These are phyloP conservation scores for Notothenia coriiceps DNA, from an alignment of 2,113 vertebrate species.

Conservation along the genomic window DNA sequence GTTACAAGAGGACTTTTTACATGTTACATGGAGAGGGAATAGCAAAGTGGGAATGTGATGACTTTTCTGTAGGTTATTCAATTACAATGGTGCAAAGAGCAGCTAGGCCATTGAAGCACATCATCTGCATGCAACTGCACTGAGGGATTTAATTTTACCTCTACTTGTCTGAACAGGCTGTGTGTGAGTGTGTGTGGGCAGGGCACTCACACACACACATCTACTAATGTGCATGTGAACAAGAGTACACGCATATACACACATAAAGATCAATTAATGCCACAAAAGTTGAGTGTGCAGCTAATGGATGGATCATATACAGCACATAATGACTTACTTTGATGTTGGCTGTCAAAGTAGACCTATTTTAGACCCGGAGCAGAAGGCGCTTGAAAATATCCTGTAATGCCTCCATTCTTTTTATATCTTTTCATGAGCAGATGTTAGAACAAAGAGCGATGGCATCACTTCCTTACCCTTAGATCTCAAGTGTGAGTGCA, in stretches of 20 bases:
- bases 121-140: slow-evolving; percentile 79
- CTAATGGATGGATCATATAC: slow-evolving; percentile 79
- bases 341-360: slow-evolving; percentile 68
- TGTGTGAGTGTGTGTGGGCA: slow-evolving; percentile 50
- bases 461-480: slow-evolving; percentile 68
- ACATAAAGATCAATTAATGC: slow-evolving; percentile 69
- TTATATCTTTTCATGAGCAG: slow-evolving; percentile 78
- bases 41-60: slow-evolving; percentile 80
- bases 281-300: slow-evolving; percentile 63
- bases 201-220: slow-evolving; percentile 21
- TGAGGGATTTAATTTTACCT: slow-evolving; percentile 80
- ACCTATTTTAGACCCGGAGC: slow-evolving; percentile 72
- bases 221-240: slow-evolving; percentile 18
- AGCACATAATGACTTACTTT: slow-evolving; percentile 75
- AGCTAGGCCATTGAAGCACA: slow-evolving; percentile 77
- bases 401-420: slow-evolving; percentile 66
- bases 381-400: slow-evolving; percentile 66
- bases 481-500: slow-evolving; percentile 62
- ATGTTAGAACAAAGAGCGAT: slow-evolving; percentile 79
- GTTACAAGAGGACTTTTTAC: slow-evolving; percentile 89
- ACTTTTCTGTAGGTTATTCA: slow-evolving; percentile 85
- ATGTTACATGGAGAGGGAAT: slow-evolving; percentile 75
- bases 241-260: slow-evolving; percentile 14
- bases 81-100: slow-evolving; percentile 81
- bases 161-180: slow-evolving; percentile 73